A percentile compares a stretch with the other conserved stretches of the same genome.
Evolutionary conservation across 2,888 invertebrate genomes (phyloP).

Genomic region (Dolomedes plantarius): DNA sequence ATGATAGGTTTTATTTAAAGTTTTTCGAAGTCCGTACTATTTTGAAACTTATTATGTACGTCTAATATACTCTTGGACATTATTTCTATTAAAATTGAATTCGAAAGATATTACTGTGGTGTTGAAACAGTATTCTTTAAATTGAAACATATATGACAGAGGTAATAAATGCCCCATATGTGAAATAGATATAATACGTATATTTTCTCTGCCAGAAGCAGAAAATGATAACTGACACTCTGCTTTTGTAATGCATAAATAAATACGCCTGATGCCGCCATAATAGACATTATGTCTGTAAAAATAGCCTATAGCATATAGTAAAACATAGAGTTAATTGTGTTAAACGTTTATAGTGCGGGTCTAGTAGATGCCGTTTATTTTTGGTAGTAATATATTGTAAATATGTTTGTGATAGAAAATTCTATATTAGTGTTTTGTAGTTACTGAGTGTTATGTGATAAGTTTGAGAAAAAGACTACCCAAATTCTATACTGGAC

Average conservation of each 20-base stretch:
- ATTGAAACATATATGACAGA: too few species aligned
- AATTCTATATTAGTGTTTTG: neutral
- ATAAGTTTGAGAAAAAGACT: conserved; percentile 8
- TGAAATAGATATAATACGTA: too few species aligned
- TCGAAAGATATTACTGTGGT: too few species aligned
- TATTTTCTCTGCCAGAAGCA: too few species aligned
- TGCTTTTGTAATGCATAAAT: neutral
- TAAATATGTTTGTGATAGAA: conserved; percentile 34
- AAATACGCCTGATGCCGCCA: conserved; percentile 1
- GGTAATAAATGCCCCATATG: too few species aligned
- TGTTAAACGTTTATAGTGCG: neutral
- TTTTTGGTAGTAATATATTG: conserved; percentile 37
- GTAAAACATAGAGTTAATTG: conserved; percentile 6
- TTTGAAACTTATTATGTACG: too few species aligned
- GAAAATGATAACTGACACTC: conserved; percentile 8
- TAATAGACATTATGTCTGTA: conserved; percentile 24
- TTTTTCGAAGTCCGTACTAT: too few species aligned
- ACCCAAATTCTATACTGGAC: neutral
- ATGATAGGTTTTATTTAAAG: too few species aligned
- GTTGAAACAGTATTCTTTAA: too few species aligned
- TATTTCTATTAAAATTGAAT: too few species aligned
- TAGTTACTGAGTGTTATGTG: conserved; percentile 2
- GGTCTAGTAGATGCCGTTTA: conserved; percentile 26
- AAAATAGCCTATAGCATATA: conserved; percentile 11
- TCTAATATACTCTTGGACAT: too few species aligned